phyloP scores from a whole-genome alignment of 2,888 invertebrate genomes.

The Brenthis daphne region DNA sequence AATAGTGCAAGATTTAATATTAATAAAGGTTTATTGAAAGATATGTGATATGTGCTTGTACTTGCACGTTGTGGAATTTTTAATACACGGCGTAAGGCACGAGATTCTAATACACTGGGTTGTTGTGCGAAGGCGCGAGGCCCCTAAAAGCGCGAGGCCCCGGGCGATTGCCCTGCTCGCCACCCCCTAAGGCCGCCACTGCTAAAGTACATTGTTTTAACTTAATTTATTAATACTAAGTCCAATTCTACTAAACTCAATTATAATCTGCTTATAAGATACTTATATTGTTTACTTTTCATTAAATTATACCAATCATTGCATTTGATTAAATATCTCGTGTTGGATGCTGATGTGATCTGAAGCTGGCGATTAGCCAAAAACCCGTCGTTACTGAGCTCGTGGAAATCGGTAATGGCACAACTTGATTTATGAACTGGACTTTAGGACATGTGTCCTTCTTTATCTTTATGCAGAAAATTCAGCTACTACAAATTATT shows the following conservation, averaged over 20 bases:
- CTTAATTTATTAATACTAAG: conserved; percentile 1
- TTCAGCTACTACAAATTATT: no score
- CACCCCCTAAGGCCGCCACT: no score
- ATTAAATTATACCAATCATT: conserved; percentile 18
- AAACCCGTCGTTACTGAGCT: conserved; percentile 35
- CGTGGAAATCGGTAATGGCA: conserved; percentile 36
- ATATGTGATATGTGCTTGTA: no score
- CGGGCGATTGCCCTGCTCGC: no score
- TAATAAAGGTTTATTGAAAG: no score
- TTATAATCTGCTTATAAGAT: conserved; percentile 15
- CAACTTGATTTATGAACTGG: conserved; percentile 31
- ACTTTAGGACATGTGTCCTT: conserved; percentile 21
- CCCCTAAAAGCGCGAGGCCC: no score
- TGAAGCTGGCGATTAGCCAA: conserved; percentile 39
- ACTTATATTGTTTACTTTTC: conserved; percentile 18
- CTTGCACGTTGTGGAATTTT: no score
- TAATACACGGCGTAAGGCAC: no score
- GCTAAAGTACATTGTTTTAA: not conserved
- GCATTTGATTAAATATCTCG: conserved; percentile 37
- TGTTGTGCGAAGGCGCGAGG: no score
- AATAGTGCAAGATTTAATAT: no score
- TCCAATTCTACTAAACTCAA: conserved; percentile 2
- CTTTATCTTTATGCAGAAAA: conserved; percentile 9
- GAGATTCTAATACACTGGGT: no score
- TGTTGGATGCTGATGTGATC: conserved; percentile 29